Base-by-base conservation (phyloP, 2,888 invertebrate genomes). In the Eurois occulta region DNA sequence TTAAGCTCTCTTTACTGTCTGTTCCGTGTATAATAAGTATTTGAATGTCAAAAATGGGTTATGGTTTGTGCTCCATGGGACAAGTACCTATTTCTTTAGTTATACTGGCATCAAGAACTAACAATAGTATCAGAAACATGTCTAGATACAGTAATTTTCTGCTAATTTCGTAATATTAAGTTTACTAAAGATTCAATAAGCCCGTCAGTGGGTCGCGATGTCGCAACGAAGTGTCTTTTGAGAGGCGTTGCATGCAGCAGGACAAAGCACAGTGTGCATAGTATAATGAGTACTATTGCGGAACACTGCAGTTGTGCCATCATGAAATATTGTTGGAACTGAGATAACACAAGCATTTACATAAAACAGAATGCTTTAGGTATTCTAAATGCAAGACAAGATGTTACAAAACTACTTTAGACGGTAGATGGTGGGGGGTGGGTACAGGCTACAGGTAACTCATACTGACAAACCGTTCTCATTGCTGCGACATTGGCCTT, bases 301-400 rank as follows among this genome's bases (percentile, higher is more conserved):
- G 58, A 78, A 66, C n/a, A 32, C 55, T 32, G 24, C 60, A 55
- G 78, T 84, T 67, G 70, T 58, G 67, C 41, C 71, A 52, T 71
- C 84, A 43, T 55, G 79, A 81, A 58, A 84, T 84, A 72, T 84
- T 83, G 52, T 62, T 52, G 46, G 60, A 58, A 77, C 77, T 77
- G 1, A 83, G 80, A 83, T 83, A 83, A 77, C 58, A 79, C 48
- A 64, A 41, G 71, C 35, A 78, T 81, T 81, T 78, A 58, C 84
- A 84, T 84, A 78, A 80, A 84, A 58, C 55, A 84, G 55, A 48
- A 84, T 73, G 66, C n/a, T 32, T 3, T 60, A 62, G 60, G 69
- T 66, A 66, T 65, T 32, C 46, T 41, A 65, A 52, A 80, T 73
- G 24, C 38, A n/a, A 58, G 28, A 65, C 46, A 18, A 80, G 46